phyloP scores from a whole-genome alignment of 2,888 invertebrate genomes.

The Lacanobia wlatinum region DNA sequence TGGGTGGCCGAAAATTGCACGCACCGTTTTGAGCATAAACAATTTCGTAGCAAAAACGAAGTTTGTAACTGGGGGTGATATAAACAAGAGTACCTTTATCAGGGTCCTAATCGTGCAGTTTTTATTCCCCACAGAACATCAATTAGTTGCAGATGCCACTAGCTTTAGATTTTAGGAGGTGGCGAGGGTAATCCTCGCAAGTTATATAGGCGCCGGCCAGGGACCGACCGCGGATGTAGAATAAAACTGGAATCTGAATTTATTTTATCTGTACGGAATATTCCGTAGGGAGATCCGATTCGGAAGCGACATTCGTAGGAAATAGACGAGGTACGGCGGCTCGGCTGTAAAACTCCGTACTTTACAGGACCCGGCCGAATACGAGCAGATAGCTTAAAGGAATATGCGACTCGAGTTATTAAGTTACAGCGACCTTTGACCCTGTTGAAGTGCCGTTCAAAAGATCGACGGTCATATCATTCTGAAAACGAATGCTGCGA shows the following conservation, averaged over 20 bases:
- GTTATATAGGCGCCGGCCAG: constrained; percentile 74
- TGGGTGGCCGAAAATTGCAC: constrained; percentile 61
- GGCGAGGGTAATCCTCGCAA: constrained; percentile 77
- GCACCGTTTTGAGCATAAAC: constrained; percentile 55
- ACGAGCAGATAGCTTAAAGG: constrained; percentile 44
- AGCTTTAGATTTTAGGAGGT: constrained; percentile 82
- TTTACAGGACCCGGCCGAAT: constrained; percentile 67
- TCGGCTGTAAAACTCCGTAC: constrained; percentile 68
- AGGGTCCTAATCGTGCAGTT: constrained; percentile 79
- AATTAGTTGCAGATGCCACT: constrained; percentile 87
- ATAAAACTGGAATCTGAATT: constrained; percentile 72
- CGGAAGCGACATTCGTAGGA: constrained; percentile 68
- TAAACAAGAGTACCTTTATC: constrained; percentile 59
- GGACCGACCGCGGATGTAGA: constrained; percentile 69
- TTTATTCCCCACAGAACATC: constrained; percentile 85
- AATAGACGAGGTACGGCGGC: constrained; percentile 64
- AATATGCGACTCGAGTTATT: constrained; percentile 53
- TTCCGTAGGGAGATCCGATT: constrained; percentile 68
- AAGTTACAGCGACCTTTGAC: constrained; percentile 42
- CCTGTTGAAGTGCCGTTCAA: constrained; percentile 17
- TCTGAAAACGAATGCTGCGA: background rate
- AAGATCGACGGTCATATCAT: constrained; percentile 26
- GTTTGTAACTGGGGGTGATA: constrained; percentile 51
- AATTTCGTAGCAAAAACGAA: constrained; percentile 63
- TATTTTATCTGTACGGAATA: constrained; percentile 58